Conservation (phyloP, 2,113 vertebrate genomes). For the Mugil cephalus region DNA sequence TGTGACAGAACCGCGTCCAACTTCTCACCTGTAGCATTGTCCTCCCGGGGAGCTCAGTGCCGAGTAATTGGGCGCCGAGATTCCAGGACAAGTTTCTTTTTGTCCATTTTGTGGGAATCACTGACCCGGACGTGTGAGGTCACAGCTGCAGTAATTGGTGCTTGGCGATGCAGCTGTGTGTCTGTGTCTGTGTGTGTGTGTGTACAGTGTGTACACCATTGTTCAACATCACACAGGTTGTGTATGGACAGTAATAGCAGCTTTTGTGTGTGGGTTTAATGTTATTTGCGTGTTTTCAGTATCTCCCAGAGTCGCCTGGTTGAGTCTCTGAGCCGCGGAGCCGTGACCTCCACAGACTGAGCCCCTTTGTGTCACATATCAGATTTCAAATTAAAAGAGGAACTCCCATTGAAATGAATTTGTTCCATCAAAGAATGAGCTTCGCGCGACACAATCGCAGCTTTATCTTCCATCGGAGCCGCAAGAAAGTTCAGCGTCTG, state of each 20-base stretch:
- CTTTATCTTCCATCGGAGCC: neutral
- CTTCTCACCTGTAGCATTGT: constrained; percentile 83
- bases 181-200: constrained; percentile 27
- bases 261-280: too few species aligned
- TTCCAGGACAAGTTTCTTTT: constrained; percentile 77
- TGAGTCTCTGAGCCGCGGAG: constrained; percentile 15
- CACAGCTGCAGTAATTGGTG: constrained; percentile 75
- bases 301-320: neutral
- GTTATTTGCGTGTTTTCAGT: too few species aligned
- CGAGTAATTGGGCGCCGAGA: constrained; percentile 76
- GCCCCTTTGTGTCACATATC: constrained; percentile 10
- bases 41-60: constrained; percentile 45
- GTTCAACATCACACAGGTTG: neutral
- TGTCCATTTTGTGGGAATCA: constrained; percentile 72
- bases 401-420: neutral
- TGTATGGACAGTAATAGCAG: neutral
- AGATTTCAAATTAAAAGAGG: neutral
- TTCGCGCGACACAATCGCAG: neutral
- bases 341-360: constrained; percentile 6
- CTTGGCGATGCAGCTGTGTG: constrained; percentile 75
- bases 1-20: constrained; percentile 59
- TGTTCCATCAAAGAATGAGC: neutral
- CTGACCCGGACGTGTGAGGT: constrained; percentile 82
- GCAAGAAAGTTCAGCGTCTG: neutral
- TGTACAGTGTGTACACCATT: constrained; percentile 8